phyloP scores from a whole-genome alignment of 2,888 invertebrate species.

The Trachelus troglodyta region DNA sequence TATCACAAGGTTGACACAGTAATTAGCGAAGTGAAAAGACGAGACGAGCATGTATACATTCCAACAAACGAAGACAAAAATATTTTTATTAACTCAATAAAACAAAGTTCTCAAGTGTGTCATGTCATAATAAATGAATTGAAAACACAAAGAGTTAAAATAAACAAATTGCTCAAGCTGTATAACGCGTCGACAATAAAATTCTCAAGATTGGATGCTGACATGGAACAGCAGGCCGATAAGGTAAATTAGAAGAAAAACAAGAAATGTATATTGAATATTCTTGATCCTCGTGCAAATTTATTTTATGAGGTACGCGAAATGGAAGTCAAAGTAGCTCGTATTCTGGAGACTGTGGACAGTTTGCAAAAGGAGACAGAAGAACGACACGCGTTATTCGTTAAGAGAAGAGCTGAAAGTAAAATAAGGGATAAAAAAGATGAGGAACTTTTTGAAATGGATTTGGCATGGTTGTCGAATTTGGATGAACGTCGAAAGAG shows the following conservation, averaged over 20 bases:
- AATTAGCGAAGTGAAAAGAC: neutral
- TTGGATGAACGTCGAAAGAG: slow-evolving; percentile 13
- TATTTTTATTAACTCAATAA: slow-evolving; percentile 11
- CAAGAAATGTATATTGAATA: neutral
- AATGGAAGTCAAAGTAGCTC: slow-evolving; percentile 7
- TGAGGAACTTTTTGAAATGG: slow-evolving; percentile 23
- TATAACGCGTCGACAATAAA: slow-evolving; percentile 18
- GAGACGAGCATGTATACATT: slow-evolving; percentile 9
- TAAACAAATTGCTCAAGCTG: slow-evolving; percentile 26
- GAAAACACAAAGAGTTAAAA: slow-evolving; percentile 28
- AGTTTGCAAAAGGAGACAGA: slow-evolving; percentile 3
- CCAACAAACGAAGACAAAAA: slow-evolving; percentile 20
- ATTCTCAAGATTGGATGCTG: slow-evolving; percentile 18
- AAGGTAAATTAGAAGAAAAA: neutral
- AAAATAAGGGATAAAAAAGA: slow-evolving; percentile 14
- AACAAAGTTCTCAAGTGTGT: slow-evolving; percentile 21
- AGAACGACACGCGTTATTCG: slow-evolving; percentile 19
- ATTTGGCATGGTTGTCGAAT: slow-evolving; percentile 4
- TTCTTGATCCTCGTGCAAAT: neutral
- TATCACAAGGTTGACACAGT: slow-evolving; percentile 18
- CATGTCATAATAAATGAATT: slow-evolving; percentile 25
- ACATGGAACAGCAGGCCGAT: neutral
- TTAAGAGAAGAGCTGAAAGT: slow-evolving; percentile 9
- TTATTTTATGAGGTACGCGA: slow-evolving; percentile 19
- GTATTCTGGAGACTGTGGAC: slow-evolving; percentile 15